Percentiles rank a stretch among this genome's conserved stretches.
These are phyloP conservation scores for Nasonia giraulti DNA, from an alignment of 1,140 invertebrate genomes.

Conservation along the genomic window DNA sequence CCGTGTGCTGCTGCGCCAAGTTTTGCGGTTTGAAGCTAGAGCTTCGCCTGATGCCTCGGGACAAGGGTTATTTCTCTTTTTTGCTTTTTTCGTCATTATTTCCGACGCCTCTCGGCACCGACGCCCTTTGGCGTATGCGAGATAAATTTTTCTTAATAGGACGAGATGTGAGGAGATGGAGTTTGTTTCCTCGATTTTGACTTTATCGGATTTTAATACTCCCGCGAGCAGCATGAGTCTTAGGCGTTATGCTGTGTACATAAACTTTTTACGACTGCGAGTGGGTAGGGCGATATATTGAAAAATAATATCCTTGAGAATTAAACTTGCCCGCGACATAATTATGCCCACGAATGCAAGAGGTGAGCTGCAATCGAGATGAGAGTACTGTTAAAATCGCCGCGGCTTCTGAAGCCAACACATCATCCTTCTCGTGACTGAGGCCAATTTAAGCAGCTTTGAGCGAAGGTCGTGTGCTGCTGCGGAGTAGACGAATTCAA, in stretches of 20 bases:
- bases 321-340: neutral
- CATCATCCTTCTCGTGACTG: neutral
- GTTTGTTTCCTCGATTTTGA: no score
- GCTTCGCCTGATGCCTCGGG: neutral
- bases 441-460: neutral
- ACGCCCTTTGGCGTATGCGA: neutral
- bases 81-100: neutral
- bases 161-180: no score
- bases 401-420: neutral
- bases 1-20: neutral
- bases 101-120: neutral
- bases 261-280: no score
- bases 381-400: neutral
- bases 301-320: neutral
- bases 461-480: neutral
- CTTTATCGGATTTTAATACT: no score
- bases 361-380: neutral
- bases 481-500: neutral
- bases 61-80: neutral
- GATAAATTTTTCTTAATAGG: neutral
- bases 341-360: neutral
- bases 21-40: neutral
- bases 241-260: no score
- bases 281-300: neutral
- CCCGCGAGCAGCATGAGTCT: no score